Conservation (phyloP, 2,888 invertebrate genomes). For the Lasioglossum calceatum region DNA sequence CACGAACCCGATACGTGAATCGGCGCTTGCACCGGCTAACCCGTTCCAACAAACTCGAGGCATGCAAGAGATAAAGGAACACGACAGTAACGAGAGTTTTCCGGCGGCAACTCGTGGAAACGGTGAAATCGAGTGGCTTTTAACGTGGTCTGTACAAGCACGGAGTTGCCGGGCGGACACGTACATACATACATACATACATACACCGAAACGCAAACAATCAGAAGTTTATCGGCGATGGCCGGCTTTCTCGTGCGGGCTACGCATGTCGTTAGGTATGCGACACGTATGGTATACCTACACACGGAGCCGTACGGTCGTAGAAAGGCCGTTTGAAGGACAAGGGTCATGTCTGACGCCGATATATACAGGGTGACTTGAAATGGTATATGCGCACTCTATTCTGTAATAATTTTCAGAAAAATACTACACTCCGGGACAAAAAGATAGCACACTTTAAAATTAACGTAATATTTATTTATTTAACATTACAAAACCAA, state of each 20-base stretch:
- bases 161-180: slow-evolving; percentile 5
- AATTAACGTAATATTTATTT: too few species aligned
- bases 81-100: background rate
- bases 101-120: background rate
- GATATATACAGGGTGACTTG: slow-evolving; percentile 43
- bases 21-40: background rate
- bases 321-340: slow-evolving; percentile 82
- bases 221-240: slow-evolving; percentile 57
- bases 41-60: background rate
- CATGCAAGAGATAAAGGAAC: background rate
- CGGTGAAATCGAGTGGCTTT: slow-evolving; percentile 5
- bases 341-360: slow-evolving; percentile 77
- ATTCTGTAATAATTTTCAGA: too few species aligned
- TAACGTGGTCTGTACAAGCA: slow-evolving; percentile 31
- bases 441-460: too few species aligned
- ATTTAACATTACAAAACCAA: too few species aligned
- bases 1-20: too few species aligned
- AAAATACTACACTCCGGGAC: too few species aligned
- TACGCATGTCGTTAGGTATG: slow-evolving; percentile 71
- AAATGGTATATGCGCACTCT: background rate
- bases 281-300: slow-evolving; percentile 68
- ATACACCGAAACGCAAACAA: slow-evolving; percentile 49
- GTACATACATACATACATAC: background rate
- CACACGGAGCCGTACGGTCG: slow-evolving; percentile 68
- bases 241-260: slow-evolving; percentile 66